Conservation (phyloP, 30 jellyfish, hydroid and myxozoan species). For the Hydra vulgaris region DNA sequence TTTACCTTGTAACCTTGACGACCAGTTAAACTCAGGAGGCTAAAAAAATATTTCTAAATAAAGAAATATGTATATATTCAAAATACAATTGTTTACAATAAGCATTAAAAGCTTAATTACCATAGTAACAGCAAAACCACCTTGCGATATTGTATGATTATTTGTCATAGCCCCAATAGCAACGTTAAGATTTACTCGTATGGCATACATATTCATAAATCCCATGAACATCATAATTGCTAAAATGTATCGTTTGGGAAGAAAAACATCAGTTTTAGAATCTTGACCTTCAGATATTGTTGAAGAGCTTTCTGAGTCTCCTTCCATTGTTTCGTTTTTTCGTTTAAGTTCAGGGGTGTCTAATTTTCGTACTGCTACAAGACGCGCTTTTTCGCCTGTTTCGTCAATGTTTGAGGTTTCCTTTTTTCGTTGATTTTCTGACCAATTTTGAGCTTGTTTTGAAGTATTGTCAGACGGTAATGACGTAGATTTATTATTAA, state of each 20-base stretch:
- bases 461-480: neutral
- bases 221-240: constrained; percentile 94
- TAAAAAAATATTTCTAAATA: constrained; percentile 20
- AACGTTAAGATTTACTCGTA: constrained; percentile 92
- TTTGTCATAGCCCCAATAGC: constrained; percentile 98
- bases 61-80: too few relatives aligned
- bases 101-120: constrained; percentile 18
- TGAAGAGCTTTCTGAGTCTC: constrained; percentile 5
- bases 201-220: constrained; percentile 86
- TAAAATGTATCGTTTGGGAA: constrained; percentile 29
- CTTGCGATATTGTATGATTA: constrained; percentile 62
- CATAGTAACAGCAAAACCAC: constrained; percentile 59
- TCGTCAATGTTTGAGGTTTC: constrained; percentile 19
- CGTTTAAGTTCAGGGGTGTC: constrained; percentile 23
- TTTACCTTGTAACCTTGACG: constrained; percentile 86
- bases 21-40: constrained; percentile 95
- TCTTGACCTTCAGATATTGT: constrained; percentile 1
- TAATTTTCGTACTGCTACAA: constrained; percentile 23
- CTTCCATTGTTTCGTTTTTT: neutral
- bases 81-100: too few relatives aligned
- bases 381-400: constrained; percentile 37
- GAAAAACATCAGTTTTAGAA: constrained; percentile 16
- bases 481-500: neutral
- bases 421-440: neutral
- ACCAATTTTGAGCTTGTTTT: neutral